A percentile compares a stretch with the other conserved stretches of the same genome.
phyloP scores from a whole-genome alignment of 2,113 vertebrate genomes.

The Terrapene triunguis region DNA sequence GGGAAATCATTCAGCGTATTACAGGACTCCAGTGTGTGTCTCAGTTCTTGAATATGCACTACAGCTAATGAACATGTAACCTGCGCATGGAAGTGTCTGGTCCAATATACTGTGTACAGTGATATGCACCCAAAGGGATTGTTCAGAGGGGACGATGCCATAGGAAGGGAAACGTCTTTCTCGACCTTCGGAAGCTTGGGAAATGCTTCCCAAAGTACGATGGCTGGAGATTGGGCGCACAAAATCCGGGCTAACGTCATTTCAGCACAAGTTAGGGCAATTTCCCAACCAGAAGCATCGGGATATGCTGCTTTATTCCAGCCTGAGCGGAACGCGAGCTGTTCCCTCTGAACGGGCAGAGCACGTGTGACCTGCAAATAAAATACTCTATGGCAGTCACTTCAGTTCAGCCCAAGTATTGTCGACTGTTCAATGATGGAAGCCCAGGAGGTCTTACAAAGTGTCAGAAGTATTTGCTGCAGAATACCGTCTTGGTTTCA shows the following conservation, averaged over 20 bases:
- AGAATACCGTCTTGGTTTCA: background rate
- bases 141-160: background rate
- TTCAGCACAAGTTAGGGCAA: background rate
- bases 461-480: background rate
- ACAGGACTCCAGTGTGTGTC: background rate
- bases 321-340: background rate
- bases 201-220: background rate
- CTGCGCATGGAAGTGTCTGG: background rate
- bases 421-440: background rate
- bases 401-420: background rate
- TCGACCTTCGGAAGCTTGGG: background rate
- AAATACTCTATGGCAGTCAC: background rate
- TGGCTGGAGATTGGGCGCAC: background rate
- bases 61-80: background rate
- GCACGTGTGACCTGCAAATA: background rate
- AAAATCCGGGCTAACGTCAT: background rate
- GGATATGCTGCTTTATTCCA: background rate
- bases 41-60: background rate
- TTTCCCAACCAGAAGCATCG: background rate
- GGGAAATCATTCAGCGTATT: slow-evolving; percentile 38
- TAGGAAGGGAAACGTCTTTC: background rate
- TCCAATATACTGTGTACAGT: background rate
- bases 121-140: background rate
- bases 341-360: background rate
- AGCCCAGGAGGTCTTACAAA: background rate